Conservation (phyloP, 1,140 invertebrate genomes). For the Leptinotarsa lineolata region DNA sequence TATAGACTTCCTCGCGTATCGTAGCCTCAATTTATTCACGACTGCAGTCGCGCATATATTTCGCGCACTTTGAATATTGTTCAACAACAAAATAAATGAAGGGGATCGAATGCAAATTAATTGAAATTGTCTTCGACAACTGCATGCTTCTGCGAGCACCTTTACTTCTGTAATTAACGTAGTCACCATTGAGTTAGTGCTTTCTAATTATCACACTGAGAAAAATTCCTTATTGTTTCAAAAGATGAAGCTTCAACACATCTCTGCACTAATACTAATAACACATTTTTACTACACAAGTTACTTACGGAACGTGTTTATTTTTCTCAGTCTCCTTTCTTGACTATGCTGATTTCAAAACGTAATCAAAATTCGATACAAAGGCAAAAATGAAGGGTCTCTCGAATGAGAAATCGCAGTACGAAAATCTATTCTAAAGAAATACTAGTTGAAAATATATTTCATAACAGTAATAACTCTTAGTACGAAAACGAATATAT, state of each 20-base stretch:
- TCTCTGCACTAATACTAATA: too few species aligned
- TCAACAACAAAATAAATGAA: slow-evolving; percentile 43
- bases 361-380: too few species aligned
- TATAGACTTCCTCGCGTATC: slow-evolving; percentile 34
- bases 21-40: slow-evolving; percentile 33
- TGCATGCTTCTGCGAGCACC: slow-evolving; percentile 34
- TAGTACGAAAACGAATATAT: too few species aligned
- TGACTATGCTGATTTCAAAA: too few species aligned
- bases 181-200: slow-evolving; percentile 38
- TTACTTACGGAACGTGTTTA: too few species aligned
- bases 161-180: slow-evolving; percentile 41
- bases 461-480: too few species aligned
- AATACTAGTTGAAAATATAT: too few species aligned
- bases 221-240: neutral
- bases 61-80: slow-evolving; percentile 43
- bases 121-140: slow-evolving; percentile 50
- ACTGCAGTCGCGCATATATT: slow-evolving; percentile 36
- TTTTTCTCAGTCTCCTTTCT: too few species aligned
- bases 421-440: too few species aligned
- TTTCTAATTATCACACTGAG: neutral
- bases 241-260: neutral
- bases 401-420: too few species aligned
- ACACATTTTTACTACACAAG: too few species aligned
- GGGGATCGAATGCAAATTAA: slow-evolving; percentile 51
- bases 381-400: too few species aligned